Percentiles rank a stretch among this genome's conserved stretches.
phyloP scores from a whole-genome alignment of 1,140 invertebrate species.

The Rhizoglyphus robini region DNA sequence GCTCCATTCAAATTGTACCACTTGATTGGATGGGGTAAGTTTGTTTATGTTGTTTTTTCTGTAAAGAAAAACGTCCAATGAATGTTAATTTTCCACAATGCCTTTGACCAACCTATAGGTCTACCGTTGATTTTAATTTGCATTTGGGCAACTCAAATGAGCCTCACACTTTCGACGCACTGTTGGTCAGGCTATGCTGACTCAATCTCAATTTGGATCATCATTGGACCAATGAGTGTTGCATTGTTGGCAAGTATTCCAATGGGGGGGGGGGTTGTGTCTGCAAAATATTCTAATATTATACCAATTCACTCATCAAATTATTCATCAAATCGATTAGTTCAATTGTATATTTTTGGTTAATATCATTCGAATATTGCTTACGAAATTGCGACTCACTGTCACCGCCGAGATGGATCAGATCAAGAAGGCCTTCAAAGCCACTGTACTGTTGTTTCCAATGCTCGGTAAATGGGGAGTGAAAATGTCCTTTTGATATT shows the following conservation, averaged over 20 bases:
- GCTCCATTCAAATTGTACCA: conserved; percentile 39
- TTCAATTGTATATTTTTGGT: conserved; percentile 39
- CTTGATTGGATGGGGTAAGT: conserved; percentile 43
- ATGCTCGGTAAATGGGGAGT: conserved; percentile 34
- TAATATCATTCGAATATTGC: conserved; percentile 40
- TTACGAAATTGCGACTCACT: conserved; percentile 35
- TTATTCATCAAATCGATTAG: conserved; percentile 27
- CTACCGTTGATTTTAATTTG: conserved; percentile 35
- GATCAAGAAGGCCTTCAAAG: conserved; percentile 41
- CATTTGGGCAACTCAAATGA: conserved; percentile 35
- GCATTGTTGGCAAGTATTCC: conserved; percentile 31
- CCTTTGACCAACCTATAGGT: too few species aligned
- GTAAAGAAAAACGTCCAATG: too few species aligned
- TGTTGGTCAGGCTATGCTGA: conserved; percentile 38
- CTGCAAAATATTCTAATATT: not conserved
- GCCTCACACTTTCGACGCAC: conserved; percentile 25
- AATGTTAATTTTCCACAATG: conserved; percentile 6
- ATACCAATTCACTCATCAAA: not conserved
- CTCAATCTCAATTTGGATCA: conserved; percentile 35
- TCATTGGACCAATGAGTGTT: conserved; percentile 37
- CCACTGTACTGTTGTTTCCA: conserved; percentile 42
- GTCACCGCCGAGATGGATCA: conserved; percentile 34
- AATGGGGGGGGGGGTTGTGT: not conserved
- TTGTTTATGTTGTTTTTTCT: too few species aligned
- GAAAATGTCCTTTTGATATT: not conserved